Conservation (phyloP, 2,888 invertebrate genomes). For the Epirrhoe tristata region DNA sequence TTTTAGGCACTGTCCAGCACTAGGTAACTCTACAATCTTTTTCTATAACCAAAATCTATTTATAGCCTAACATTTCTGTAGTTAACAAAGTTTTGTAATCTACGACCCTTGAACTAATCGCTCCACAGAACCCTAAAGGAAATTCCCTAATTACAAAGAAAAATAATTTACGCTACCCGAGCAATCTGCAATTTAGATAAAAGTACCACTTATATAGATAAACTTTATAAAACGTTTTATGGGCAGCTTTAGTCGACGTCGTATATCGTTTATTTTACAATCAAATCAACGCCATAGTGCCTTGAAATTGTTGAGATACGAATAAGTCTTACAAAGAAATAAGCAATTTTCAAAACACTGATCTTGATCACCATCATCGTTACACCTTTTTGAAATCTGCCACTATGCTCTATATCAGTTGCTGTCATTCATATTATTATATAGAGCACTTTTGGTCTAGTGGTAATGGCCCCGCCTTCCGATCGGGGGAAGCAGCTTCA, state of each 20-base stretch:
- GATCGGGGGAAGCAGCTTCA: too few relatives aligned
- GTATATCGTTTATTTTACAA: too few relatives aligned
- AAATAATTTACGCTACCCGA: constrained; percentile 35
- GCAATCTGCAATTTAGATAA: constrained; percentile 33
- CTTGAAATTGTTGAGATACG: too few relatives aligned
- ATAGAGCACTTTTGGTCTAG: too few relatives aligned
- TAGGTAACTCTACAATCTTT: neutral
- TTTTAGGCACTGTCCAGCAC: too few relatives aligned
- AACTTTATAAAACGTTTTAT: constrained; percentile 7
- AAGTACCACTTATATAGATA: constrained; percentile 31
- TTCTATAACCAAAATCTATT: neutral
- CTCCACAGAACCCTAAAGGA: constrained; percentile 16
- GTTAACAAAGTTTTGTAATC: constrained; percentile 28
- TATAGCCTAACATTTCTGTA: neutral
- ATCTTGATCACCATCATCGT: too few relatives aligned
- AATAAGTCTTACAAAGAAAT: neutral
- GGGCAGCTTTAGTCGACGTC: neutral
- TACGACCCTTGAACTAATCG: constrained; percentile 32
- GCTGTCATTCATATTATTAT: too few relatives aligned
- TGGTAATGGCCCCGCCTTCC: too few relatives aligned
- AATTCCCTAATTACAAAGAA: constrained; percentile 34
- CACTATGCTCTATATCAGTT: too few relatives aligned
- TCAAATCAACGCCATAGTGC: too few relatives aligned
- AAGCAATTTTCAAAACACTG: neutral
- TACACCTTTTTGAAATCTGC: too few relatives aligned